Evolutionary conservation across 2,797 vertebrate genomes (phyloP).

Genomic region (Zalophus californianus): DNA sequence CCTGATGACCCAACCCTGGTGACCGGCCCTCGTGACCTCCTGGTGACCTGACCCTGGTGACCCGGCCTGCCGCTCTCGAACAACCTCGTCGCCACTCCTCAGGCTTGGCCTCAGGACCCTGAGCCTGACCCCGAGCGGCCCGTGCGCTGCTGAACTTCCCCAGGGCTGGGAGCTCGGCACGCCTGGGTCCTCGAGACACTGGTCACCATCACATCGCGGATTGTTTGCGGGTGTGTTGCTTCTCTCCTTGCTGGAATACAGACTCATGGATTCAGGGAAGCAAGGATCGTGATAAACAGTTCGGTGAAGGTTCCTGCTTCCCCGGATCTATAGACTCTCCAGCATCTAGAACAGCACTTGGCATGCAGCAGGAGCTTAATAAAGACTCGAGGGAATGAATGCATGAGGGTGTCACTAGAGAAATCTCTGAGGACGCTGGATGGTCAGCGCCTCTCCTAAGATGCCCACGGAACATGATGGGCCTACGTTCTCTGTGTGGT

Average conservation of each 20-base stretch:
- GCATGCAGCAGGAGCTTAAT: not conserved
- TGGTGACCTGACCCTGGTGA: not conserved
- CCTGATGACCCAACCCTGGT: not conserved
- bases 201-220: not conserved
- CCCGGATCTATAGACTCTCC: fast-evolving
- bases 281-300: not conserved
- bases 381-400: fast-evolving
- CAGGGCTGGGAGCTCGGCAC: not conserved
- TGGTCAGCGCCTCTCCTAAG: fast-evolving
- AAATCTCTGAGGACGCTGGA: fast-evolving
- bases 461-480: fast-evolving
- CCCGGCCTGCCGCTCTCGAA: not conserved
- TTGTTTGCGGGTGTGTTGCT: too few species aligned
- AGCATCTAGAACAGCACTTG: not conserved
- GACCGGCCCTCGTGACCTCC: not conserved
- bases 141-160: not conserved
- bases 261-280: not conserved
- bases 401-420: fast-evolving
- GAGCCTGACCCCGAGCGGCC: not conserved
- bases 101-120: not conserved
- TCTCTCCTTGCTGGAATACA: not conserved
- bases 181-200: not conserved
- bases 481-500: fast-evolving
- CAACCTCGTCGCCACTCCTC: not conserved
- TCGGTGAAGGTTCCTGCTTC: not conserved